Percentiles rank a stretch among this genome's conserved stretches.
These are phyloP conservation scores for Chionodraco myersi DNA, from an alignment of 2,113 vertebrate genomes.

Conservation along the genomic window DNA sequence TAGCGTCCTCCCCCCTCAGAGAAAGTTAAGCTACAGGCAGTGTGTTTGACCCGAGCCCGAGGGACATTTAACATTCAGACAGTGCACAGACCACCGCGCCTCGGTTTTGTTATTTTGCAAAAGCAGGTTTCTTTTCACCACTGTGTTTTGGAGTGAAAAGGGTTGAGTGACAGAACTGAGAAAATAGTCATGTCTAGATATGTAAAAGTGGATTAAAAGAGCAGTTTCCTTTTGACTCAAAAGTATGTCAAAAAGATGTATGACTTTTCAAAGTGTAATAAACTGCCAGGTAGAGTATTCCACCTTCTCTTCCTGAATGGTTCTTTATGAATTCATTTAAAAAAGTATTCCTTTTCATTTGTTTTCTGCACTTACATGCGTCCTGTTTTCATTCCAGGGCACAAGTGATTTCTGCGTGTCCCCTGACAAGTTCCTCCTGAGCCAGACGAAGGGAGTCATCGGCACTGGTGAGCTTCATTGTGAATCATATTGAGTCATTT, in stretches of 20 bases:
- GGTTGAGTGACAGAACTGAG: constrained; percentile 25
- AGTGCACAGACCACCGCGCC: constrained; percentile 8
- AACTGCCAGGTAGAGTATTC: constrained; percentile 2
- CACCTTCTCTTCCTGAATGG: neutral
- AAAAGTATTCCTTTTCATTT: neutral
- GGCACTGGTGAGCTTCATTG: constrained; percentile 82
- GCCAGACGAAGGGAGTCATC: constrained; percentile 85
- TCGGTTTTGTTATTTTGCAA: constrained; percentile 43
- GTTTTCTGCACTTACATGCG: neutral
- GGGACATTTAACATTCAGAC: constrained; percentile 68
- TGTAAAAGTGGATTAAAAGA: constrained; percentile 18
- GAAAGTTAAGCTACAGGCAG: constrained; percentile 40
- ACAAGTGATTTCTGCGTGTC: constrained; percentile 95
- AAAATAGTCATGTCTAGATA: constrained; percentile 34
- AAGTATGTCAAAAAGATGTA: neutral
- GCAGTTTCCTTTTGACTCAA: neutral
- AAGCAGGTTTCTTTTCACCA: constrained; percentile 38
- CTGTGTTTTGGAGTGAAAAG: neutral
- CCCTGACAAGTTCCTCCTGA: constrained; percentile 92
- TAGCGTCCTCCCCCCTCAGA: constrained; percentile 35
- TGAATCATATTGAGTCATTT: neutral
- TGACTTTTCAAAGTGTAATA: neutral
- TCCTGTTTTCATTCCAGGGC: constrained; percentile 81
- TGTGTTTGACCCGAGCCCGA: constrained; percentile 49
- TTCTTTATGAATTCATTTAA: neutral